phyloP scores from a whole-genome alignment of 2,113 vertebrate genomes.

The Oryzias celebensis region DNA sequence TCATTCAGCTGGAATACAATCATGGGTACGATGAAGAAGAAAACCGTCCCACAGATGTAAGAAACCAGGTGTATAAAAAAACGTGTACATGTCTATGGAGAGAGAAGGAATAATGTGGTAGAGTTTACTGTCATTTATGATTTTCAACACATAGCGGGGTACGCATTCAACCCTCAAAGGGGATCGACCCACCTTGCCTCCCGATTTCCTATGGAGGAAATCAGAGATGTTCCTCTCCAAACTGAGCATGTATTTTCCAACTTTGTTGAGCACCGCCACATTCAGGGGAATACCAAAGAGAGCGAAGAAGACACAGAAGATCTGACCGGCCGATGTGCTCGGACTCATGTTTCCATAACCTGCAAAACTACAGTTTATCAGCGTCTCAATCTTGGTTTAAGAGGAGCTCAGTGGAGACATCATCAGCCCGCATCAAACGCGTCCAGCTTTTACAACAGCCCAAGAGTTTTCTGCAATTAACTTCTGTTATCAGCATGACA shows the following conservation, averaged over 20 bases:
- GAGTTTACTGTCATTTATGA: neutral
- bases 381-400: neutral
- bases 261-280: constrained; percentile 85
- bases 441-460: no score
- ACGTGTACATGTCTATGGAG: constrained; percentile 69
- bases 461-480: no score
- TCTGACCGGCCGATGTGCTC: constrained; percentile 73
- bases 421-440: no score
- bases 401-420: no score
- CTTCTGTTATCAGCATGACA: no score
- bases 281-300: constrained; percentile 91
- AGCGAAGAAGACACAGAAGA: constrained; percentile 90
- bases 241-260: constrained; percentile 85
- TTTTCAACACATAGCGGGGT: neutral
- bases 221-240: constrained; percentile 69
- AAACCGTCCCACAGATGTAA: constrained; percentile 72
- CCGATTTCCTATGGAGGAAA: constrained; percentile 60
- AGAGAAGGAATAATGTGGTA: neutral
- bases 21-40: constrained; percentile 88
- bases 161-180: neutral
- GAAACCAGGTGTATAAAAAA: constrained; percentile 78
- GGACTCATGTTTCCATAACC: constrained; percentile 90
- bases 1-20: constrained; percentile 83
- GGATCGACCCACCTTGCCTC: constrained; percentile 53
- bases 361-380: constrained; percentile 54